A percentile compares a stretch with the other conserved stretches of the same genome.
Evolutionary conservation across 2,888 invertebrate genomes (phyloP).

Genomic region (Clivina fossor): DNA sequence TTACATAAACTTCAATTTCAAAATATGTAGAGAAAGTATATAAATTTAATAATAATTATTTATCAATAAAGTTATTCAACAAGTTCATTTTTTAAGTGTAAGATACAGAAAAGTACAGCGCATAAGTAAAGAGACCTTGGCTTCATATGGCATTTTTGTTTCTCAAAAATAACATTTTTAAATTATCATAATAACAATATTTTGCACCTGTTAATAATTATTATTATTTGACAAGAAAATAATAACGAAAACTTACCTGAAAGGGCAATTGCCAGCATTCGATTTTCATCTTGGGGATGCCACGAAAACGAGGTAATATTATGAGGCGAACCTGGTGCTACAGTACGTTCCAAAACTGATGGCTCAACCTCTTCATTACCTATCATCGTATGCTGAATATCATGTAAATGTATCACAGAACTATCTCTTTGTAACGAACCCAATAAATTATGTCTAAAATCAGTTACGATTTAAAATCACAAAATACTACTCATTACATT

Average conservation of each 20-base stretch:
- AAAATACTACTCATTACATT: background rate
- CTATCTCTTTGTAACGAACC: constrained; percentile 82
- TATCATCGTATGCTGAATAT: constrained; percentile 72
- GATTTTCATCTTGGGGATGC: constrained; percentile 81
- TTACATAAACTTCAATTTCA: background rate
- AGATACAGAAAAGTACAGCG: no score
- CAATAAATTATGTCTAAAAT: constrained; percentile 68
- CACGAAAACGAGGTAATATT: constrained; percentile 78
- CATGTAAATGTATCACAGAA: constrained; percentile 75
- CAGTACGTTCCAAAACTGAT: constrained; percentile 71
- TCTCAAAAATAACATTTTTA: no score
- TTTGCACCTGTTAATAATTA: no score
- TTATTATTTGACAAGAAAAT: no score
- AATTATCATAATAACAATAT: no score
- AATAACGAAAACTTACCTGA: constrained; percentile 50
- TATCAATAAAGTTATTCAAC: no score
- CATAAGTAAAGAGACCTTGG: no score
- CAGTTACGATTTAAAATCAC: constrained; percentile 6
- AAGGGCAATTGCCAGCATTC: constrained; percentile 68
- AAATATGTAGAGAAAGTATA: no score
- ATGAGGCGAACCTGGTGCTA: constrained; percentile 55
- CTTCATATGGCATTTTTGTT: background rate
- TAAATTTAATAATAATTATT: no score
- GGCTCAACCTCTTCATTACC: constrained; percentile 77
- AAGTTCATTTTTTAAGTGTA: no score